phyloP scores from a whole-genome alignment of 2,888 invertebrate species.

The Ectemnius lituratus region DNA sequence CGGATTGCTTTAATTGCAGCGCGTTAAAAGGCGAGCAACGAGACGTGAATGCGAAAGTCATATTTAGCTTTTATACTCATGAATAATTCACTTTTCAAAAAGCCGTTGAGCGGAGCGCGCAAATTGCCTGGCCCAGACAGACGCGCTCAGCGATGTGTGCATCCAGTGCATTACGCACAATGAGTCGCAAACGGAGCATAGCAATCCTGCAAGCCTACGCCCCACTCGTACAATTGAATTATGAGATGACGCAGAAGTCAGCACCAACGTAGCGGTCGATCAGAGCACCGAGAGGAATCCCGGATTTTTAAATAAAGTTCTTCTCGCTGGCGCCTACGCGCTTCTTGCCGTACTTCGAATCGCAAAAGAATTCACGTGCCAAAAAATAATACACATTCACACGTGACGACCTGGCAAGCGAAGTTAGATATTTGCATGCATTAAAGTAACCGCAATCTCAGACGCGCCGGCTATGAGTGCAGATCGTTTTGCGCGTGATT shows the following conservation, averaged over 20 bases:
- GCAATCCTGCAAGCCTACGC: too few species aligned
- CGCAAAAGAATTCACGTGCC: constrained; percentile 40
- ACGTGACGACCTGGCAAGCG: constrained; percentile 19
- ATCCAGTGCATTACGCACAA: constrained; percentile 1
- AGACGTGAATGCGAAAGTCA: not conserved
- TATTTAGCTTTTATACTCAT: not conserved
- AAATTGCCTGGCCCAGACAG: not conserved
- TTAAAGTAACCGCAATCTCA: too few species aligned
- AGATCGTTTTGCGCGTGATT: not conserved
- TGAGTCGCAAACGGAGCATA: not conserved
- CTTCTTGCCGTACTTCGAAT: not conserved
- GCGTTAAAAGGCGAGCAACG: too few species aligned
- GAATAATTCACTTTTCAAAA: constrained; percentile 4
- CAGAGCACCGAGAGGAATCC: constrained; percentile 6
- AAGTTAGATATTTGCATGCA: too few species aligned
- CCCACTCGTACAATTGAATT: constrained; percentile 1
- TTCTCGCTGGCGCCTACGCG: constrained; percentile 29
- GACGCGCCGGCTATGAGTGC: not conserved
- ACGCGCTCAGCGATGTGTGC: not conserved
- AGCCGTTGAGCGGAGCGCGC: not conserved
- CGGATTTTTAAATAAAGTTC: constrained; percentile 37
- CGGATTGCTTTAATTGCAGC: too few species aligned
- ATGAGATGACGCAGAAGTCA: constrained; percentile 9
- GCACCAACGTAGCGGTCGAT: not conserved
- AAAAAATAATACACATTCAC: constrained; percentile 23